Conservation (phyloP, 92 coral and sea anemone genomes). For the Chrysogorgia sp. region DNA sequence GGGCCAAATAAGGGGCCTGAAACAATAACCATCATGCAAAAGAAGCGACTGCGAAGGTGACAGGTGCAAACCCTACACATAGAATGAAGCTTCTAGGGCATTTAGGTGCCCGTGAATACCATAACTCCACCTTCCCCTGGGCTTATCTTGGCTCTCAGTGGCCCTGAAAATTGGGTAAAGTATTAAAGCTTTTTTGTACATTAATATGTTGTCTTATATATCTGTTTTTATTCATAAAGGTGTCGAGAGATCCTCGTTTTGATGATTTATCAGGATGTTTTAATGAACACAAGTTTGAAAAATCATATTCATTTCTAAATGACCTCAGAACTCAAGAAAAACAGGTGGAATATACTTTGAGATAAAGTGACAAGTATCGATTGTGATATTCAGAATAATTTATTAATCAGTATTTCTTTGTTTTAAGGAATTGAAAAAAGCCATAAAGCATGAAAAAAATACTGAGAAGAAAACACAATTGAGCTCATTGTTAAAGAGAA, state of each 20-base stretch:
- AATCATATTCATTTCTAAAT: slow-evolving; percentile 79
- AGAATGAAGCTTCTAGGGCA: too few species aligned
- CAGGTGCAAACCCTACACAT: too few species aligned
- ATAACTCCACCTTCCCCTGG: too few species aligned
- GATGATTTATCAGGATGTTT: slow-evolving; percentile 89
- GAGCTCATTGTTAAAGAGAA: slow-evolving; percentile 65
- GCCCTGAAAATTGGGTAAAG: too few species aligned
- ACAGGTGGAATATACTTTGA: slow-evolving; percentile 63
- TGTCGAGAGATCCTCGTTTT: slow-evolving; percentile 90
- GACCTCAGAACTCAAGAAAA: slow-evolving; percentile 83
- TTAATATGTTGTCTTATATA: not conserved
- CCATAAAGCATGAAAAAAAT: slow-evolving; percentile 69
- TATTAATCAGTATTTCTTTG: not conserved
- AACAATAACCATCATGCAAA: too few species aligned
- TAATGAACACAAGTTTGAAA: slow-evolving; percentile 83
- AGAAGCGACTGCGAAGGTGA: too few species aligned
- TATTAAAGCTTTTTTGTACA: too few species aligned
- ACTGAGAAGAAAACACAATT: slow-evolving; percentile 64
- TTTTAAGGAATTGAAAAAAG: slow-evolving; percentile 70
- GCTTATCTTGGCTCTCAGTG: too few species aligned
- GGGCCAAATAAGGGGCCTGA: too few species aligned
- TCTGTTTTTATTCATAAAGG: slow-evolving; percentile 48
- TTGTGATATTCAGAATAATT: not conserved
- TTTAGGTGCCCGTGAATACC: too few species aligned
- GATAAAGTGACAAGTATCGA: not conserved